Percentiles rank a stretch among this genome's conserved stretches.
phyloP scores from a whole-genome alignment of 2,113 vertebrate genomes.

The Stomatorhinus ivindoensis region DNA sequence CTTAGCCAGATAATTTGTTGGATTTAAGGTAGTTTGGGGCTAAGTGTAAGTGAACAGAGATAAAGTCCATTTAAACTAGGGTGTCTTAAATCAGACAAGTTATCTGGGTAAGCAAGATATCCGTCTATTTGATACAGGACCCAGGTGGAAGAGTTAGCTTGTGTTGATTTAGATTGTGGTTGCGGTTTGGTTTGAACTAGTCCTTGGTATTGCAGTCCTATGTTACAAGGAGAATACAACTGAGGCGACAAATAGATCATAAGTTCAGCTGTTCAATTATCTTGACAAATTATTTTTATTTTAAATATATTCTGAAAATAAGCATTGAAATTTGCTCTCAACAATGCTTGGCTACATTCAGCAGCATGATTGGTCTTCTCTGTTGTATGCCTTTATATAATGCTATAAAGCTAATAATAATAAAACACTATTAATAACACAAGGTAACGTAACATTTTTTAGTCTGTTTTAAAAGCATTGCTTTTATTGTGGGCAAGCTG shows the following conservation, averaged over 20 bases:
- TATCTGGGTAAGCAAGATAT: not conserved
- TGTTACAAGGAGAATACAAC: not conserved
- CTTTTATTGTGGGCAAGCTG: not conserved
- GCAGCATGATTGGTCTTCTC: not conserved
- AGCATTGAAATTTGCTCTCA: not conserved
- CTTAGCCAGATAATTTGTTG: not conserved
- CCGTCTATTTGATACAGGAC: not conserved
- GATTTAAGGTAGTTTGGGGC: not conserved
- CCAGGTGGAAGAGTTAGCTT: not conserved
- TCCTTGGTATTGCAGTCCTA: not conserved
- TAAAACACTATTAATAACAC: not conserved
- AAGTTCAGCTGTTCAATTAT: not conserved
- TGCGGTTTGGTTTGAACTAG: not conserved
- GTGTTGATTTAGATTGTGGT: not conserved
- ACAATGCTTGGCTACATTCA: not conserved
- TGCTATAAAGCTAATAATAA: not conserved
- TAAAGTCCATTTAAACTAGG: not conserved
- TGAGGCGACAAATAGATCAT: not conserved
- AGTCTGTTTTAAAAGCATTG: not conserved
- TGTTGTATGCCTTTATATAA: not conserved
- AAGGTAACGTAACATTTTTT: not conserved
- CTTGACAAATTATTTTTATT: not conserved
- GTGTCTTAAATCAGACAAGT: not conserved
- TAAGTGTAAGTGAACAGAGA: not conserved
- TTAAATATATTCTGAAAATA: not conserved